Conservation (phyloP, 2,797 vertebrate genomes). For the Chiloscyllium punctatum region DNA sequence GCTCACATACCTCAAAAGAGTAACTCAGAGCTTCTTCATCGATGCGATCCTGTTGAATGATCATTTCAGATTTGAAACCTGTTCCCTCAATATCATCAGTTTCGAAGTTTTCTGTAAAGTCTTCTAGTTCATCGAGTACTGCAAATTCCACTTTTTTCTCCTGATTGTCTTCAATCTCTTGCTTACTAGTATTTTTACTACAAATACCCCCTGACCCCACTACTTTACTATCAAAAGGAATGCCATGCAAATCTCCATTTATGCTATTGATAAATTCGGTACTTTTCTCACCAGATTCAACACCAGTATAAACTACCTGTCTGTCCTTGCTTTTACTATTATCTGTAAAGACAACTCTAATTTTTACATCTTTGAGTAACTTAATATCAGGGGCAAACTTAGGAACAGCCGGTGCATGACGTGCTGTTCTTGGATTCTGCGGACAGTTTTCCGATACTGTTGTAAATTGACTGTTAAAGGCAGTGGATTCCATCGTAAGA, state of each 20-base stretch:
- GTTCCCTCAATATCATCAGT: slow-evolving; percentile 74
- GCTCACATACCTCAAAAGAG: slow-evolving; percentile 83
- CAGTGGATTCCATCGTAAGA: slow-evolving; percentile 76
- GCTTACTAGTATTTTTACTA: slow-evolving; percentile 56
- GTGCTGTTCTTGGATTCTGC: slow-evolving; percentile 85
- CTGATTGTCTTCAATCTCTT: slow-evolving; percentile 74
- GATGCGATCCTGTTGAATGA: slow-evolving; percentile 83
- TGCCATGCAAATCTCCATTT: slow-evolving; percentile 82
- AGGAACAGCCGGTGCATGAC: slow-evolving; percentile 83
- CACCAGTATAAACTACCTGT: slow-evolving; percentile 88
- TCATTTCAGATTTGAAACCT: slow-evolving; percentile 85
- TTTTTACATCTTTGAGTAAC: slow-evolving; percentile 94
- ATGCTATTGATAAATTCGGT: slow-evolving; percentile 58
- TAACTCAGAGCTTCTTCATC: slow-evolving; percentile 81
- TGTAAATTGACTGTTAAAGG: slow-evolving; percentile 73
- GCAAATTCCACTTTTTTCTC: slow-evolving; percentile 98
- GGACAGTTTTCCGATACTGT: slow-evolving; percentile 65
- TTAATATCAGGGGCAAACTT: slow-evolving; percentile 93
- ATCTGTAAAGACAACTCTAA: slow-evolving; percentile 90
- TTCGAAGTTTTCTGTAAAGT: slow-evolving; percentile 93
- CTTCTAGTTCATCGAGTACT: slow-evolving; percentile 95
- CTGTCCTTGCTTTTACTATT: slow-evolving; percentile 90
- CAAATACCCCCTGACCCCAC: slow-evolving; percentile 56
- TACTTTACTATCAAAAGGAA: slow-evolving; percentile 61
- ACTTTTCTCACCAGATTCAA: slow-evolving; percentile 63